Evolutionary conservation across 2,888 invertebrate genomes (phyloP).

Genomic region (Desoria tigrina): DNA sequence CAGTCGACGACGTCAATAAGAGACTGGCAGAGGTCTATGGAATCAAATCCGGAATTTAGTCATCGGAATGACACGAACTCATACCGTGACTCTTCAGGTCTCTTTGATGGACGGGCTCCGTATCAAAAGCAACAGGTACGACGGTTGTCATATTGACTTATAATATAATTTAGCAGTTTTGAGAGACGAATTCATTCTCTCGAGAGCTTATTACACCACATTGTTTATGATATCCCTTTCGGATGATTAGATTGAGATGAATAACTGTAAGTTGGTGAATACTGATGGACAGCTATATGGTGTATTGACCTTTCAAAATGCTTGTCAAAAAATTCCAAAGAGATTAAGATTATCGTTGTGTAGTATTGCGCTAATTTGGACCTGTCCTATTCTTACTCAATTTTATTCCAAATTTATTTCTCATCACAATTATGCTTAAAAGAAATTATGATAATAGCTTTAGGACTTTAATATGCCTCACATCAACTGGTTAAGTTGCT

Average conservation of each 20-base stretch:
- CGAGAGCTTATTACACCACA: too few relatives aligned
- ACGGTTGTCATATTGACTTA: too few relatives aligned
- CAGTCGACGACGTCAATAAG: slow-evolving; percentile 45
- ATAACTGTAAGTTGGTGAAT: background rate
- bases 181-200: too few relatives aligned
- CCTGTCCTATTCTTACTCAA: slow-evolving; percentile 9
- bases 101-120: slow-evolving; percentile 27
- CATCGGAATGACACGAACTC: slow-evolving; percentile 34
- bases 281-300: too few relatives aligned
- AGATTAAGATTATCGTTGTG: too few relatives aligned
- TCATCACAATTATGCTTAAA: background rate
- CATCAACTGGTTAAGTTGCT: too few relatives aligned
- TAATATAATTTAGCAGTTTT: too few relatives aligned
- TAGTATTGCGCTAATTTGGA: slow-evolving; percentile 12
- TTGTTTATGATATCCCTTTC: too few relatives aligned
- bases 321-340: too few relatives aligned
- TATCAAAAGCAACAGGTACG: slow-evolving; percentile 50
- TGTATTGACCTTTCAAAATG: too few relatives aligned
- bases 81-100: slow-evolving; percentile 41
- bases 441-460: too few relatives aligned
- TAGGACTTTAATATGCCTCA: too few relatives aligned
- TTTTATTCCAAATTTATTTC: slow-evolving; percentile 1
- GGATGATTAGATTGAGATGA: background rate
- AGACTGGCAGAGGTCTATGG: slow-evolving; percentile 52
- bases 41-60: slow-evolving; percentile 38